phyloP scores from a whole-genome alignment of 2,888 invertebrate genomes.

The Masnerella sp. region DNA sequence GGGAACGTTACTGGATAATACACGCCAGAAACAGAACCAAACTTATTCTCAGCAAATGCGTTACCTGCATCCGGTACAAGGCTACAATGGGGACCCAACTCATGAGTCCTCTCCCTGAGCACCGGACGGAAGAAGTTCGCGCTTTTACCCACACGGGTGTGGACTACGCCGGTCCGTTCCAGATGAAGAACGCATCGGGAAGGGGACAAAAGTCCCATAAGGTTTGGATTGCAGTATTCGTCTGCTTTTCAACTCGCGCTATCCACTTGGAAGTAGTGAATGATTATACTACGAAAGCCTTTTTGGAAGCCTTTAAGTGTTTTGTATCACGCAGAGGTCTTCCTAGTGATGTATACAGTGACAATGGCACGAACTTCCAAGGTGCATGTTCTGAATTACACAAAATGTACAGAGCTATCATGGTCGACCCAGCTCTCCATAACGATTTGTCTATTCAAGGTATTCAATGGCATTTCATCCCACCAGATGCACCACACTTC shows the following conservation, averaged over 20 bases:
- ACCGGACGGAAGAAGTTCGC: background rate
- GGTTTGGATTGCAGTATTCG: background rate
- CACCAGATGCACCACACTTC: background rate
- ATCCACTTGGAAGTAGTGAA: constrained; percentile 4
- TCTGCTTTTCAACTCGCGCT: constrained; percentile 2
- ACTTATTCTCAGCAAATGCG: background rate
- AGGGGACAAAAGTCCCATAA: constrained; percentile 1
- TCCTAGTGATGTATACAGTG: background rate
- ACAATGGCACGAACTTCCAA: background rate
- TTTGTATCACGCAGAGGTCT: background rate
- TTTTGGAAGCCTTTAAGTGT: background rate
- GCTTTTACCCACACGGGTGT: constrained; percentile 6
- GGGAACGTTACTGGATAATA: background rate
- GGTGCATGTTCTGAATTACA: background rate
- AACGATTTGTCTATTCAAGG: background rate
- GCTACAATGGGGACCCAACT: background rate
- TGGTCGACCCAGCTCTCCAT: background rate
- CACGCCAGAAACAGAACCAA: background rate
- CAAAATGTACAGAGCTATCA: background rate
- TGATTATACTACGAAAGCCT: background rate
- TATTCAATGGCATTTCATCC: background rate
- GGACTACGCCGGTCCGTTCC: constrained; percentile 9
- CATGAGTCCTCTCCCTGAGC: background rate
- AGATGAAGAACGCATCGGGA: background rate
- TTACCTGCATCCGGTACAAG: background rate